Evolutionary conservation across 2,113 vertebrate species (phyloP).

Genomic region (Petaurus breviceps): DNA sequence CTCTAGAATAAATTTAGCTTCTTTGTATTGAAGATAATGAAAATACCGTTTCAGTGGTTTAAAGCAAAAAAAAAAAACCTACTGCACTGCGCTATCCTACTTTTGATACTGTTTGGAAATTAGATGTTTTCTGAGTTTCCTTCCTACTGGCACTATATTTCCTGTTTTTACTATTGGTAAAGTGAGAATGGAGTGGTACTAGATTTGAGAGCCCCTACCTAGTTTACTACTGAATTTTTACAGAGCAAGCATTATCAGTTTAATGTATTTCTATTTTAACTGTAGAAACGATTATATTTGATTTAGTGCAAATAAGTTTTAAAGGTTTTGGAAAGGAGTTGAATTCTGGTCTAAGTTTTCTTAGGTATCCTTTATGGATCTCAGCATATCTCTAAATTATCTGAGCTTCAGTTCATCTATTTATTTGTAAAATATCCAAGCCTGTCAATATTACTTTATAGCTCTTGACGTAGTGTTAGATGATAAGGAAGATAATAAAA

Average conservation of each 20-base stretch:
- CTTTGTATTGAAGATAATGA: constrained; percentile 38
- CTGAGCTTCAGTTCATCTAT: not conserved
- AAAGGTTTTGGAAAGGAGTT: constrained; percentile 27
- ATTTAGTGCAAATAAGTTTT: not conserved
- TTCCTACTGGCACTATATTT: not conserved
- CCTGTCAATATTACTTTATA: constrained; percentile 35
- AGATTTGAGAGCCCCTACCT: constrained; percentile 21
- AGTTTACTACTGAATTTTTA: not conserved
- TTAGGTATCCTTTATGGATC: not conserved
- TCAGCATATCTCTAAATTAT: not conserved
- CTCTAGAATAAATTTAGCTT: not conserved
- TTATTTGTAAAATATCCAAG: constrained; percentile 36
- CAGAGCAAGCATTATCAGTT: not conserved
- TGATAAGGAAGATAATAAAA: not conserved
- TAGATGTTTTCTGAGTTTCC: not conserved
- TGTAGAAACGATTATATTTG: constrained; percentile 24
- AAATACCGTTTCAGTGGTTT: not conserved
- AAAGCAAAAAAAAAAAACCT: not conserved
- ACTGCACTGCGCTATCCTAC: not conserved
- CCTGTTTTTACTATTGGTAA: not conserved
- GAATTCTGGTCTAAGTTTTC: constrained; percentile 38
- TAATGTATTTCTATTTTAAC: constrained; percentile 30
- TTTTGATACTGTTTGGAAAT: constrained; percentile 1
- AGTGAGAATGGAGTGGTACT: not conserved
- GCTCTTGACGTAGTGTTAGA: constrained; percentile 27